Percentiles rank a stretch among this genome's conserved stretches.
Conservation (phyloP, 2,113 vertebrate genomes). For the Merops nubicus region DNA sequence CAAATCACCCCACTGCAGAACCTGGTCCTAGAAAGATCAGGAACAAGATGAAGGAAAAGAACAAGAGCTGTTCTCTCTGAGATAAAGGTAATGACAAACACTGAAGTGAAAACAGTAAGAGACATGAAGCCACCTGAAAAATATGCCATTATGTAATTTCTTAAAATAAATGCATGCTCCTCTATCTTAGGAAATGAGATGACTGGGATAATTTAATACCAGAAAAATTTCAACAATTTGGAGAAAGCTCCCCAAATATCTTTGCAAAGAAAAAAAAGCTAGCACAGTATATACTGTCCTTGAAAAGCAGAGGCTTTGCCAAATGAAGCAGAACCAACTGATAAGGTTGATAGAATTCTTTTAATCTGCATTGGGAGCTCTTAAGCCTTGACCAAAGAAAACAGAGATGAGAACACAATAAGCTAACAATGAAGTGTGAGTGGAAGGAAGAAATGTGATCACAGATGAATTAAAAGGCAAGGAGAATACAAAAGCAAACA, state of each 20-base stretch:
- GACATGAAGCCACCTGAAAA: neutral
- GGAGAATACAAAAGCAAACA: neutral
- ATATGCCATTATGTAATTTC: neutral
- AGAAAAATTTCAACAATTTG: conserved; percentile 7
- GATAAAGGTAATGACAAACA: neutral
- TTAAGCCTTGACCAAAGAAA: conserved; percentile 30
- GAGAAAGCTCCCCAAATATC: conserved; percentile 20
- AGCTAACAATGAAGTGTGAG: neutral
- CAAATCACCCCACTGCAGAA: neutral
- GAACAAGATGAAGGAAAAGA: no score
- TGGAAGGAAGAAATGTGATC: neutral
- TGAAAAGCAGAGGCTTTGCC: conserved; percentile 17
- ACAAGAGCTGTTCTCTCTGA: neutral
- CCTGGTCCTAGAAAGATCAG: neutral
- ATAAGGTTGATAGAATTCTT: neutral
- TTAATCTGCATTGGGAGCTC: neutral
- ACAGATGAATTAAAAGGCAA: neutral
- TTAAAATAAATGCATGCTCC: conserved; percentile 13
- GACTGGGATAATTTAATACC: conserved; percentile 26
- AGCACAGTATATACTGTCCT: neutral
- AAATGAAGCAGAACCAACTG: conserved; percentile 1
- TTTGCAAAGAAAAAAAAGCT: conserved; percentile 18
- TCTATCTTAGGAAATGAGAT: conserved; percentile 4
- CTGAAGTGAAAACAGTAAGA: neutral
- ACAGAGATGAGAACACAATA: neutral